Evolutionary conservation across 2,888 invertebrate genomes (phyloP).

Genomic region (Caenorhabditis afra): DNA sequence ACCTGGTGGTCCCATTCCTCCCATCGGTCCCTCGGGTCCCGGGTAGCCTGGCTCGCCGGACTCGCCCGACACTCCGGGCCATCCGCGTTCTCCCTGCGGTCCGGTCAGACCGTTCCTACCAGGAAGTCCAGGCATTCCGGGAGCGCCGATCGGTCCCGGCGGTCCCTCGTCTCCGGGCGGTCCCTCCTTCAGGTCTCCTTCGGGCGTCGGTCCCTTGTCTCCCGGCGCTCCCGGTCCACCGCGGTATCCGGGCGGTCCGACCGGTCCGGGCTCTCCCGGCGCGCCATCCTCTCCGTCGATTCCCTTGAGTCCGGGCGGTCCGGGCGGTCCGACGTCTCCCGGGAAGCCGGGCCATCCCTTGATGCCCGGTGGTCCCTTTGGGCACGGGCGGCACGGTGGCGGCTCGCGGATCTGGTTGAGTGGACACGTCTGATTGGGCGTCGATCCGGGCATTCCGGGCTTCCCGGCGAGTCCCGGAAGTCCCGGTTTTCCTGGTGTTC

Average conservation of each 20-base stretch:
- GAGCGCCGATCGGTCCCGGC: conserved; percentile 79
- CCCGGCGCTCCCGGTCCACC: conserved; percentile 80
- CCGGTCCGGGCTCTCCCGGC: conserved; percentile 74
- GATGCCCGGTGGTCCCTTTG: conserved; percentile 77
- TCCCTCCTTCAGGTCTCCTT: conserved; percentile 70
- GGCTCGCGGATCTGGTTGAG: conserved; percentile 77
- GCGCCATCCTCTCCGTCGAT: conserved; percentile 79
- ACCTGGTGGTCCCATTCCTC: conserved; percentile 77
- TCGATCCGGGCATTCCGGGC: conserved; percentile 78
- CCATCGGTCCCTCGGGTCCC: conserved; percentile 78
- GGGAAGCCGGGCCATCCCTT: conserved; percentile 81
- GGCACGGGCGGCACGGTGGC: conserved; percentile 80
- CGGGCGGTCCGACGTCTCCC: conserved; percentile 79
- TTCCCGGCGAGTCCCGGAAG: conserved; percentile 76
- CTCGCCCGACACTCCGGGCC: conserved; percentile 77
- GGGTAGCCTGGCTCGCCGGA: conserved; percentile 78
- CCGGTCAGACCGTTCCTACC: conserved; percentile 78
- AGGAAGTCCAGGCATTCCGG: conserved; percentile 79
- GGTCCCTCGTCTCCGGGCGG: conserved; percentile 79
- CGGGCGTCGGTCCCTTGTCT: conserved; percentile 80
- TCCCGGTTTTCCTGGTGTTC: conserved; percentile 78
- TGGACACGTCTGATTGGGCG: conserved; percentile 81
- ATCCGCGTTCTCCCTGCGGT: conserved; percentile 68
- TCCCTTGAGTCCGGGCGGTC: conserved; percentile 79
- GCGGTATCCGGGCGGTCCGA: conserved; percentile 73